Conservation (phyloP, 1,140 invertebrate species). For the Drosophila bipectinata region DNA sequence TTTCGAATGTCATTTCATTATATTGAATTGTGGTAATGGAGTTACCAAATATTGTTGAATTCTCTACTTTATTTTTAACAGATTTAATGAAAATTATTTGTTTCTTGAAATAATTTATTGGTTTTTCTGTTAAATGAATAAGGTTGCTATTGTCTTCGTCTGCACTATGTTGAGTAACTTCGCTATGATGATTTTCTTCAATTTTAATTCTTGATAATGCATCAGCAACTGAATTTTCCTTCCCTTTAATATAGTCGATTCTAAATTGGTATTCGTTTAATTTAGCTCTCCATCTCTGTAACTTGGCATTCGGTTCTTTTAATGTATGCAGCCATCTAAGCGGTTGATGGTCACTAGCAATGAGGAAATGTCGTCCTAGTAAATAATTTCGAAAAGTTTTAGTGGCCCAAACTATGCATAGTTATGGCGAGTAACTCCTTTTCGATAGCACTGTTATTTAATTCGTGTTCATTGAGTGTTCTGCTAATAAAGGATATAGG, state of each 20-base stretch:
- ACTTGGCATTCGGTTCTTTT: slow-evolving; percentile 5
- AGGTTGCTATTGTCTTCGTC: too few relatives aligned
- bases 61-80: too few relatives aligned
- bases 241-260: background rate
- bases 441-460: slow-evolving; percentile 6
- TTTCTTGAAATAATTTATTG: too few relatives aligned
- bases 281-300: slow-evolving; percentile 6
- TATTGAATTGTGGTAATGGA: too few relatives aligned
- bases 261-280: slow-evolving; percentile 1
- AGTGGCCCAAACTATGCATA: slow-evolving; percentile 3
- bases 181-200: background rate
- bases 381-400: slow-evolving; percentile 9
- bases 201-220: background rate
- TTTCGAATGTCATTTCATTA: too few relatives aligned
- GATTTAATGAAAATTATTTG: too few relatives aligned
- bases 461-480: slow-evolving; percentile 16
- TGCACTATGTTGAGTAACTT: too few relatives aligned
- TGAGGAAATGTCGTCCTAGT: background rate
- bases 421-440: slow-evolving; percentile 8
- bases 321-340: background rate
- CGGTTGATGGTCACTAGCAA: slow-evolving; percentile 4
- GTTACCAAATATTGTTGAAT: too few relatives aligned
- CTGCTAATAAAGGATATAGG: background rate
- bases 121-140: too few relatives aligned
- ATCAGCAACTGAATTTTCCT: background rate